Evolutionary conservation across 2,797 vertebrate species (phyloP).

Genomic region (Meriones psammophilus): DNA sequence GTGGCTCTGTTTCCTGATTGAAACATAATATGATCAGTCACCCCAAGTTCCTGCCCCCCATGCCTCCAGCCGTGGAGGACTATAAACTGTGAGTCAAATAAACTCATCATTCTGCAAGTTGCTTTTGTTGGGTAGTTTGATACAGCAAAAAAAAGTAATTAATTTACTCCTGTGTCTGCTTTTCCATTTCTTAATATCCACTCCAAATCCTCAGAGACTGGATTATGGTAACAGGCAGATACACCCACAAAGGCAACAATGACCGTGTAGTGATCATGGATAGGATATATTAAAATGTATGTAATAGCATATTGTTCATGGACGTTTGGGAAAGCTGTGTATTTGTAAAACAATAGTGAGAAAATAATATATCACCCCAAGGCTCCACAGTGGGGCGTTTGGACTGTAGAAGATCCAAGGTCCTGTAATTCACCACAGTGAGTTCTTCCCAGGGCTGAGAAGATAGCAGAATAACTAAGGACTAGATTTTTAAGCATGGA

Average conservation of each 20-base stretch:
- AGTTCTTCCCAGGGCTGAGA: not conserved
- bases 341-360: conserved; percentile 7
- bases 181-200: conserved; percentile 10
- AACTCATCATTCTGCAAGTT: not conserved
- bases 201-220: not conserved
- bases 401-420: not conserved
- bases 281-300: not conserved
- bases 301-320: not conserved
- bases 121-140: not conserved
- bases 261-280: not conserved
- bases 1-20: not conserved
- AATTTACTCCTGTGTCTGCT: not conserved
- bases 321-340: not conserved
- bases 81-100: not conserved
- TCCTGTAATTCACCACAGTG: not conserved
- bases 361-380: not conserved
- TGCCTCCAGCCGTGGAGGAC: not conserved
- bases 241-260: not conserved
- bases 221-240: not conserved
- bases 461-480: not conserved
- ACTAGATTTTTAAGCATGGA: not conserved
- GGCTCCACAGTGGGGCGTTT: not conserved
- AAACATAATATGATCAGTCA: not conserved
- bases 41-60: not conserved
- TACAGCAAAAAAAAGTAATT: not conserved